These are phyloP conservation scores for Dascyllus trimaculatus DNA, from an alignment of 2,113 vertebrate species.

Conservation along the genomic window DNA sequence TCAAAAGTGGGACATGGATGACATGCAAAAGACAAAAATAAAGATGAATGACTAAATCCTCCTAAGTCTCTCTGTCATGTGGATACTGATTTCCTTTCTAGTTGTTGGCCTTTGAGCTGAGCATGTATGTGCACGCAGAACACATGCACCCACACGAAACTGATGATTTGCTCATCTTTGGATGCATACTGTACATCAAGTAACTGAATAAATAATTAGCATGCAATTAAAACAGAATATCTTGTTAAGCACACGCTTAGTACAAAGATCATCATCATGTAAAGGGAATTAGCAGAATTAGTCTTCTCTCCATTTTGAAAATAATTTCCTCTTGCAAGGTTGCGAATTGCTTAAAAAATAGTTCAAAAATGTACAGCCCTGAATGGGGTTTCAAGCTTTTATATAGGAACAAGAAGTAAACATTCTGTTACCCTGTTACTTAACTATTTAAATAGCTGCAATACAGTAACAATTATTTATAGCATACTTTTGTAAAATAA, in stretches of 20 bases:
- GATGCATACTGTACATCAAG: neutral
- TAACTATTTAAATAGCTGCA: constrained; percentile 16
- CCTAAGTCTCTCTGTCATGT: neutral
- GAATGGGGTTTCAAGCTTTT: constrained; percentile 9
- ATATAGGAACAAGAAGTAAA: constrained; percentile 1
- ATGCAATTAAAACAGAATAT: neutral
- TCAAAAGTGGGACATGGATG: constrained; percentile 43
- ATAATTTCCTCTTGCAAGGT: constrained; percentile 1
- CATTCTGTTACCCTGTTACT: constrained; percentile 29
- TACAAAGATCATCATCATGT: neutral
- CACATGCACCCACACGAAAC: neutral
- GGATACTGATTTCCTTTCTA: constrained; percentile 31
- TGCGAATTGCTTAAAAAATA: constrained; percentile 3
- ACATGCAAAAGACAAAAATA: constrained; percentile 14
- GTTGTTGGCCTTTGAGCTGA: constrained; percentile 18
- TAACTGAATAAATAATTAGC: too few relatives aligned
- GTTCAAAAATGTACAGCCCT: constrained; percentile 9
- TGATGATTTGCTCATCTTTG: too few relatives aligned
- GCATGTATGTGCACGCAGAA: too few relatives aligned
- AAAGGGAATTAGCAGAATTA: neutral
- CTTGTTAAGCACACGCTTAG: too few relatives aligned
- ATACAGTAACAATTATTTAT: neutral
- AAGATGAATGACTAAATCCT: constrained; percentile 26
- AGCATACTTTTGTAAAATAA: too few relatives aligned
- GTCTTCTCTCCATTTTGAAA: constrained; percentile 13